Percentiles rank a stretch among this genome's conserved stretches.
These are phyloP conservation scores for Acromyrmex echinatior DNA, from an alignment of 1,140 invertebrate genomes.

Conservation along the genomic window DNA sequence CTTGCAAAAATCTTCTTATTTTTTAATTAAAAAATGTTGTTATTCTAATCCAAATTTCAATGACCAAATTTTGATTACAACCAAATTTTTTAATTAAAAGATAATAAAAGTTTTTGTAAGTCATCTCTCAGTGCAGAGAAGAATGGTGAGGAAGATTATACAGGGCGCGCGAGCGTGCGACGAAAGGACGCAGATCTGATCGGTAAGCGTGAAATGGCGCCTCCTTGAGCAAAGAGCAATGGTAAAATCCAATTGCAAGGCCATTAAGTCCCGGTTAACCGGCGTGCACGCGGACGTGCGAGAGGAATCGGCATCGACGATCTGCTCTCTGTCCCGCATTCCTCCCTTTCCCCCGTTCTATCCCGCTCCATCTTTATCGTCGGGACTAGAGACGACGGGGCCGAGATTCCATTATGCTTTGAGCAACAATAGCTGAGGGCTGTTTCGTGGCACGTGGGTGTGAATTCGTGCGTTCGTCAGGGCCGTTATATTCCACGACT, in stretches of 20 bases:
- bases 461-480: slow-evolving; percentile 84
- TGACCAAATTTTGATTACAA: no score
- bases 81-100: no score
- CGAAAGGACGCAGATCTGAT: slow-evolving; percentile 73
- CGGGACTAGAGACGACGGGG: slow-evolving; percentile 71
- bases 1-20: no score
- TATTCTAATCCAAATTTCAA: no score
- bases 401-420: slow-evolving; percentile 87
- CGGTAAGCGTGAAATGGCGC: slow-evolving; percentile 84
- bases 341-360: neutral
- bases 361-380: slow-evolving; percentile 41
- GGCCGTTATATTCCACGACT: slow-evolving; percentile 79
- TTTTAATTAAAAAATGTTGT: no score
- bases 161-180: slow-evolving; percentile 4
- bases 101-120: no score
- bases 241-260: slow-evolving; percentile 86
- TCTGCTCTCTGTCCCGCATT: slow-evolving; percentile 6
- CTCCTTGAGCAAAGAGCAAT: slow-evolving; percentile 85
- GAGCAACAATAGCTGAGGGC: slow-evolving; percentile 86
- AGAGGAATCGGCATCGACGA: slow-evolving; percentile 41
- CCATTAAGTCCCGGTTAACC: slow-evolving; percentile 85
- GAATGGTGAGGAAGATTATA: neutral
- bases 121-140: neutral
- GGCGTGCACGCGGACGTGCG: slow-evolving; percentile 67
- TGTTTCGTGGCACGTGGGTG: slow-evolving; percentile 84